Percentiles rank a stretch among this genome's conserved stretches.
phyloP scores from a whole-genome alignment of 2,888 invertebrate species.

The Sinopyrophorus schimmeli region DNA sequence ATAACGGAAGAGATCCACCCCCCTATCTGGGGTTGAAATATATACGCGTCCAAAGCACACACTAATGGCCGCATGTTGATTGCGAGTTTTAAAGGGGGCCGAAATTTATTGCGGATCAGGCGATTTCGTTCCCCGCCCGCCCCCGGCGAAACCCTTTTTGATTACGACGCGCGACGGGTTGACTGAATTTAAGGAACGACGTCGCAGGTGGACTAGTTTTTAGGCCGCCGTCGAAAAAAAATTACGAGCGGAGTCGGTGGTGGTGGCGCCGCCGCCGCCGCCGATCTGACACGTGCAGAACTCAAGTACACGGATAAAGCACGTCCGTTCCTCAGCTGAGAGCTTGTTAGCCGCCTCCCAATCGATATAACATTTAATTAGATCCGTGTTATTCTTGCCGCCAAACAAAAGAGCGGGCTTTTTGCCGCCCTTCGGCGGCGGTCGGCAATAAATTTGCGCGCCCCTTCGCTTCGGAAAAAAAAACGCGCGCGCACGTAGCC shows the following conservation, averaged over 20 bases:
- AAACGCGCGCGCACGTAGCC: too few relatives aligned
- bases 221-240: too few relatives aligned
- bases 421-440: too few relatives aligned
- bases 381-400: too few relatives aligned
- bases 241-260: too few relatives aligned
- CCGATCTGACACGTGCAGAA: constrained; percentile 20
- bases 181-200: too few relatives aligned
- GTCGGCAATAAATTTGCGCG: too few relatives aligned
- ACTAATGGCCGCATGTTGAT: constrained; percentile 55
- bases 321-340: constrained; percentile 6
- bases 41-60: constrained; percentile 51
- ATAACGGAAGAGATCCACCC: constrained; percentile 49
- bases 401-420: too few relatives aligned
- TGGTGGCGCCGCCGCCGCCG: constrained; percentile 33
- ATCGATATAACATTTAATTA: constrained; percentile 23
- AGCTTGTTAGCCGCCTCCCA: constrained; percentile 12
- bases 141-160: too few relatives aligned
- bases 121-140: constrained; percentile 41
- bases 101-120: constrained; percentile 50
- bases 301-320: constrained; percentile 14
- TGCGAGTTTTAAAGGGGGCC: constrained; percentile 53
- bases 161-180: too few relatives aligned
- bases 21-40: constrained; percentile 49
- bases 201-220: too few relatives aligned
- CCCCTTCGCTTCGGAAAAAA: too few relatives aligned